Evolutionary conservation across 2,797 vertebrate species (phyloP).

Genomic region (Hemitrygon akajei): DNA sequence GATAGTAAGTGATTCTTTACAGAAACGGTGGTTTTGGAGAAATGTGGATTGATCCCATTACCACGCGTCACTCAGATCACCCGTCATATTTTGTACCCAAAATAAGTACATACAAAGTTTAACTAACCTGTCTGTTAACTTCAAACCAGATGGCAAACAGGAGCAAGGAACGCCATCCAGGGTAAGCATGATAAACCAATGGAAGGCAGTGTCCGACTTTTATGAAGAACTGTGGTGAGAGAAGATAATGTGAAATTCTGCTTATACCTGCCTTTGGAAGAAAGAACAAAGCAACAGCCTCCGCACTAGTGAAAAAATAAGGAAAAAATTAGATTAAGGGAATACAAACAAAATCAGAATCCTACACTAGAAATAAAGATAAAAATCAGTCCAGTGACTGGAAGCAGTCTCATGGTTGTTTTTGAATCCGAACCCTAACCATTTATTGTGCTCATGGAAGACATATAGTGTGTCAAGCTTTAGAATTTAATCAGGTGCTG

Average conservation of each 20-base stretch:
- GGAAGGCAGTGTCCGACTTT: background rate
- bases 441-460: background rate
- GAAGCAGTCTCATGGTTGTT: background rate
- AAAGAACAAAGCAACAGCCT: background rate
- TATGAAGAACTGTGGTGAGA: background rate
- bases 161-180: background rate
- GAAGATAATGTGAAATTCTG: background rate
- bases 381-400: background rate
- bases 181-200: background rate
- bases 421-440: background rate
- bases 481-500: constrained; percentile 5
- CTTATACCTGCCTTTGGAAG: no score
- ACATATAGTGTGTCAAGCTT: background rate
- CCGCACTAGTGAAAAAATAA: background rate
- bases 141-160: background rate
- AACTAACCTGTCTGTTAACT: background rate
- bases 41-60: background rate
- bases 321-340: background rate
- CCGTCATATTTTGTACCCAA: background rate
- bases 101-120: background rate
- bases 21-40: no score
- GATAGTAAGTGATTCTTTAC: no score
- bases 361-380: background rate
- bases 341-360: background rate
- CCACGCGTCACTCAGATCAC: background rate